phyloP scores from a whole-genome alignment of 2,888 invertebrate genomes.

The Lepeophtheirus nordmannii region DNA sequence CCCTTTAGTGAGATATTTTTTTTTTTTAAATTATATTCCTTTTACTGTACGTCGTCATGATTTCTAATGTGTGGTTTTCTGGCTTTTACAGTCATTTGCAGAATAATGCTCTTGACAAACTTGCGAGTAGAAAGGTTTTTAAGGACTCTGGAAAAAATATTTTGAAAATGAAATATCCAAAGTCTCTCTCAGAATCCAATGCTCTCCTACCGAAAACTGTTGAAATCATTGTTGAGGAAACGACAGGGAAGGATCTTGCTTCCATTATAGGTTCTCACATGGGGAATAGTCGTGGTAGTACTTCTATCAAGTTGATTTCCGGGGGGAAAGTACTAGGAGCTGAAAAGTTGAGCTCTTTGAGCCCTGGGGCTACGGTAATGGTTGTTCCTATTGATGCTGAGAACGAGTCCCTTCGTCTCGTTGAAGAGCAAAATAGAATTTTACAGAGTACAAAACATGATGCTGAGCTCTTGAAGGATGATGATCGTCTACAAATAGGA shows the following conservation, averaged over 20 bases:
- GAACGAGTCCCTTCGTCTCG: constrained; percentile 27
- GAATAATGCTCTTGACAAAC: constrained; percentile 51
- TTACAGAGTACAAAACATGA: constrained; percentile 30
- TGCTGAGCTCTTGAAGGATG: constrained; percentile 33
- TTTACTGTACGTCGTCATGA: too few relatives aligned
- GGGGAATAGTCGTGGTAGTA: too few relatives aligned
- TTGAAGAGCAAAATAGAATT: constrained; percentile 28
- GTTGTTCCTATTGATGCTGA: constrained; percentile 24
- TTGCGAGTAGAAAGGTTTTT: constrained; percentile 51
- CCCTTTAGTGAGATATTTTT: constrained; percentile 30
- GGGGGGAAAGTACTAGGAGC: background rate
- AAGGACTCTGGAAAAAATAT: constrained; percentile 56
- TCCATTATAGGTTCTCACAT: too few relatives aligned
- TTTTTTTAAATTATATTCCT: constrained; percentile 7
- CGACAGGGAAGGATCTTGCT: too few relatives aligned
- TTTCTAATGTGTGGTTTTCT: constrained; percentile 1
- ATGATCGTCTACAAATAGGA: constrained; percentile 27
- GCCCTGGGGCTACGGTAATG: constrained; percentile 16
- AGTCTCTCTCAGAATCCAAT: constrained; percentile 35
- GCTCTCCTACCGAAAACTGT: too few relatives aligned
- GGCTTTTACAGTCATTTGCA: constrained; percentile 46
- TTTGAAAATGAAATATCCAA: constrained; percentile 48
- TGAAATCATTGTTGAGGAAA: too few relatives aligned
- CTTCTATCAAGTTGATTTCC: background rate
- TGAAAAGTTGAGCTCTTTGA: background rate